A percentile compares a stretch with the other conserved stretches of the same genome.
Evolutionary conservation across 2,888 invertebrate species (phyloP).

Genomic region (Gryllus longicercus): DNA sequence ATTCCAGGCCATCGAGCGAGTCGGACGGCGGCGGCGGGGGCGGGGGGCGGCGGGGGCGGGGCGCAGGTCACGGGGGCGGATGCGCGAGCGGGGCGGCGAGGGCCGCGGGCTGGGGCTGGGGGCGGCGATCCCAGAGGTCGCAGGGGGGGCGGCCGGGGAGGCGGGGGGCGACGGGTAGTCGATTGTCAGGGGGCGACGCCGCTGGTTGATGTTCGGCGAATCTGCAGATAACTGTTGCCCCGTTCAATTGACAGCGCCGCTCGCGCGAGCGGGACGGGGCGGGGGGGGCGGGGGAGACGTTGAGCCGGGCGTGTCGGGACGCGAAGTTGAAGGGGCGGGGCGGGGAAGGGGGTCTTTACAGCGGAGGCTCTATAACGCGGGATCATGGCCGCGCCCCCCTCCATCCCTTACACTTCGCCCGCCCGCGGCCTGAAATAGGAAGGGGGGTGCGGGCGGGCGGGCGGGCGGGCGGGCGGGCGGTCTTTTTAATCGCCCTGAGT

Average conservation of each 20-base stretch:
- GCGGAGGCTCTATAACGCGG: constrained; percentile 11
- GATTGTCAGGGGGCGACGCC: background rate
- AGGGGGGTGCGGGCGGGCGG: too few species aligned
- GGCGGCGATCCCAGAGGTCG: background rate
- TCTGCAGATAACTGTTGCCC: constrained; percentile 11
- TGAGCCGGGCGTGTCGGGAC: background rate
- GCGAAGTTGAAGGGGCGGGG: background rate
- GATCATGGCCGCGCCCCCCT: background rate
- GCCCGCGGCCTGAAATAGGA: background rate
- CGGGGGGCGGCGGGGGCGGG: too few species aligned
- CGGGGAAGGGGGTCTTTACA: background rate
- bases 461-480: background rate
- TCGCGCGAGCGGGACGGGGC: background rate
- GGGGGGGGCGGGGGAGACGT: background rate
- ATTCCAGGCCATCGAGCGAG: too few species aligned
- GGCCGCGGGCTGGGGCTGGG: background rate
- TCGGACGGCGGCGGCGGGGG: too few species aligned
- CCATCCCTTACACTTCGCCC: background rate
- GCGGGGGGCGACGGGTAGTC: background rate
- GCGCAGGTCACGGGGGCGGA: too few species aligned
- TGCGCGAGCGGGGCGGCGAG: too few species aligned
- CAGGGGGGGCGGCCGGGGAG: too few species aligned
- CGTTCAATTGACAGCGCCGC: background rate
- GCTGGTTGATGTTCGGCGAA: background rate
- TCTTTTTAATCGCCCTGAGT: constrained; percentile 17